Base-by-base conservation (phyloP, 37 sponge, comb jelly and placozoan genomes). In the Ianthella basta region DNA sequence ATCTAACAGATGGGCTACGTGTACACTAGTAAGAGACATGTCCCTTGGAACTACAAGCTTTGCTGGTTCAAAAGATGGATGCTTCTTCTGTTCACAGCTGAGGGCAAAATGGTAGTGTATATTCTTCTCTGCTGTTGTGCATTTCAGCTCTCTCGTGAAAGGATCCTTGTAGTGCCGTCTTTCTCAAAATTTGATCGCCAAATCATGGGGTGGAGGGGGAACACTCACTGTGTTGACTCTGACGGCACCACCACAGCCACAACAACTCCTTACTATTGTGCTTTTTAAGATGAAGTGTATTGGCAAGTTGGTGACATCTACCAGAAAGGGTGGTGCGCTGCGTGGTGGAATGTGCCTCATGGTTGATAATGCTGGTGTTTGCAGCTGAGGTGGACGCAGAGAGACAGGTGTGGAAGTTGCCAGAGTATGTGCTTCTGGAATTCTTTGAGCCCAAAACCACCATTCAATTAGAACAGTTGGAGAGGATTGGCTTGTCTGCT, bases 161-260 rank as follows among this genome's bases (percentile, higher is more conserved):
- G 50, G 55, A n/a, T 78, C 79, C 2, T n/a, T 78, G 79, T 78
- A 78, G 40, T n/a, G 50, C 25, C 79, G 2, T 44, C 54, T 36
- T 78, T 78, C 79, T 10, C 6, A 15, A 41, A 24, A 40, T n/a
- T n/a, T 78, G 25, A 78, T 78, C 8, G 38, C 50, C 21, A 78
- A 44, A 3, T 78, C 79, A 40, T 78, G 79, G 20, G 79, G 79
- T n/a, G 50, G 79, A 38, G 54, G 50, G 50, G 79, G 79, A 38
- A 78, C 79, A 24, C 37, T n/a, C 5, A 54, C 5, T 41, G 79
- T 78, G 23, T 50, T 44, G 1, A n/a, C 25, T 44, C 79, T 38
- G 5, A 78, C 38, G 21, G 75, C 50, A 41, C 4, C 12, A 20
- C 79, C 27, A 24, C 79, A 78, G 19, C 54, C 55, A 41, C 37